phyloP scores from a whole-genome alignment of 2,888 invertebrate genomes.

The Euclidia mi region DNA sequence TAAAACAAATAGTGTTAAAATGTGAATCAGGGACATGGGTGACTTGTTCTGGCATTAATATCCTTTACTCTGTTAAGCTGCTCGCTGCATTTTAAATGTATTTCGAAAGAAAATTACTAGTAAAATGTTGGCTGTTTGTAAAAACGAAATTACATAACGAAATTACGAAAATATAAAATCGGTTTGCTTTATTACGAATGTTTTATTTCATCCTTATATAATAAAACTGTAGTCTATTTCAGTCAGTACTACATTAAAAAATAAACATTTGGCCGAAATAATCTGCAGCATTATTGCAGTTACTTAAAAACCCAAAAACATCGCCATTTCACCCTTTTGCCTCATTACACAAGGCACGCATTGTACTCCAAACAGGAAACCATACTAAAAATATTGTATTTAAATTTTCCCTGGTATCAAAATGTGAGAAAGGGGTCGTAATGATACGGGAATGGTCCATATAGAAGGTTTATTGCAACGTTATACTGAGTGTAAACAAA shows the following conservation, averaged over 20 bases:
- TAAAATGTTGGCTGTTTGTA: conserved; percentile 8
- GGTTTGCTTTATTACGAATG: too few relatives aligned
- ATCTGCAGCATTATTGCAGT: too few relatives aligned
- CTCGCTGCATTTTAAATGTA: conserved; percentile 62
- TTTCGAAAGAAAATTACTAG: conserved; percentile 45
- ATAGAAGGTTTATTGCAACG: conserved; percentile 23
- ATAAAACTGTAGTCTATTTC: too few relatives aligned
- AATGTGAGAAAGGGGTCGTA: conserved; percentile 21
- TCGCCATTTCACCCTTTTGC: not conserved
- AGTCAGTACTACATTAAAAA: too few relatives aligned
- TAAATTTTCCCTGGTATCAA: conserved; percentile 13
- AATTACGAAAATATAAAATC: too few relatives aligned
- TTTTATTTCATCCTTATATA: too few relatives aligned
- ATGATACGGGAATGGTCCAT: conserved; percentile 33
- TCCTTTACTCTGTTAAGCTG: conserved; percentile 62
- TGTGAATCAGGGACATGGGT: conserved; percentile 65
- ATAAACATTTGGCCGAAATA: too few relatives aligned
- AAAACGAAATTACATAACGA: not conserved
- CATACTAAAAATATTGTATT: conserved; percentile 17
- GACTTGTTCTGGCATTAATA: conserved; percentile 58
- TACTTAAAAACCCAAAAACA: too few relatives aligned
- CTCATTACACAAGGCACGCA: not conserved
- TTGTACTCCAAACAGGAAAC: not conserved
- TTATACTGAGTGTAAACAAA: conserved; percentile 33
- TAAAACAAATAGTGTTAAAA: conserved; percentile 63